These are phyloP conservation scores for Cataglyphis hispanica DNA, from an alignment of 1,140 invertebrate species.

Conservation along the genomic window DNA sequence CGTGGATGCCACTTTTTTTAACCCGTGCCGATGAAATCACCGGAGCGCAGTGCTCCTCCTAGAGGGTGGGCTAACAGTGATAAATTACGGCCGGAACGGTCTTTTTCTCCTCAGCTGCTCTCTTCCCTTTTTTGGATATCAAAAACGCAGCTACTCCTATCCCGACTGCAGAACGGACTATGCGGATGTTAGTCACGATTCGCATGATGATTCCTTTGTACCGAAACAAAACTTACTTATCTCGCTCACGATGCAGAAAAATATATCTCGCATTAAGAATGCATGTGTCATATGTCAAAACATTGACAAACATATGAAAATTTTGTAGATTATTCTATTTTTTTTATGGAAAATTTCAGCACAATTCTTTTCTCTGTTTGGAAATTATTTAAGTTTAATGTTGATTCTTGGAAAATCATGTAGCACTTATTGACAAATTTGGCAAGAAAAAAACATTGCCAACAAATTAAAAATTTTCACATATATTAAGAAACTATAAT, in stretches of 20 bases:
- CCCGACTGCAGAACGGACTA: background rate
- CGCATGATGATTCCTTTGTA: conserved; percentile 8
- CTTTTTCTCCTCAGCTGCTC: background rate
- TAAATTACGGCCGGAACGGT: conserved; percentile 6
- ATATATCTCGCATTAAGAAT: background rate
- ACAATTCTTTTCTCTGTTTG: no score
- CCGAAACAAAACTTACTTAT: conserved; percentile 22
- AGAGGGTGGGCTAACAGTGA: conserved; percentile 67
- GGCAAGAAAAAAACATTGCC: no score
- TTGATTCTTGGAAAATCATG: no score
- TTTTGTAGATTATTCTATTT: no score
- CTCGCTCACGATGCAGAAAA: background rate
- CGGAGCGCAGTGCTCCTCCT: conserved; percentile 64
- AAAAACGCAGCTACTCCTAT: conserved; percentile 36
- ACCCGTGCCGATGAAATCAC: conserved; percentile 77
- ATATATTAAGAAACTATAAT: no score
- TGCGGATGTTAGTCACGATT: conserved; percentile 39
- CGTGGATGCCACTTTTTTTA: conserved; percentile 76
- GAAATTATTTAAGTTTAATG: no score
- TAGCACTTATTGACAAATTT: no score
- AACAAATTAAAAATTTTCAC: no score
- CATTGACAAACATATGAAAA: no score
- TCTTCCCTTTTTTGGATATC: conserved; percentile 36
- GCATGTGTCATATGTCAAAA: no score
- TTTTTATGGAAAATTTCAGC: no score